Evolutionary conservation across 1,140 invertebrate genomes (phyloP).

Genomic region (Drosophila equinoxialis): DNA sequence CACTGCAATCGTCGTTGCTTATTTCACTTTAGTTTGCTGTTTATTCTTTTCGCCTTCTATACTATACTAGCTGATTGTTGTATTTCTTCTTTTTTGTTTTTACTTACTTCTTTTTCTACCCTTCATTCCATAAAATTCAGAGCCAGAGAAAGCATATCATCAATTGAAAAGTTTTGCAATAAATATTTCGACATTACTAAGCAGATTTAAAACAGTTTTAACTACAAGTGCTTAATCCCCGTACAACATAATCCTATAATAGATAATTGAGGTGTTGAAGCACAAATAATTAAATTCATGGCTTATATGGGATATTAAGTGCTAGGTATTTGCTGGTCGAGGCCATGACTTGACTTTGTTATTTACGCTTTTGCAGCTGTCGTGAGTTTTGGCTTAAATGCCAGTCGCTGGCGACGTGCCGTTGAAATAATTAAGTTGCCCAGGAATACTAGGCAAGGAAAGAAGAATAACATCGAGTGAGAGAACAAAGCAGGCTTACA

Average conservation of each 20-base stretch:
- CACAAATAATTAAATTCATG: too few relatives aligned
- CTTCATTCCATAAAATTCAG: not conserved
- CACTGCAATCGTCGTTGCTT: constrained; percentile 62
- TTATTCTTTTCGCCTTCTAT: constrained; percentile 6
- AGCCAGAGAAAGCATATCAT: too few relatives aligned
- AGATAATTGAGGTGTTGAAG: too few relatives aligned
- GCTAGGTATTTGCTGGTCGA: not conserved
- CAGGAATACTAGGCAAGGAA: constrained; percentile 19
- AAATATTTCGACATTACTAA: too few relatives aligned
- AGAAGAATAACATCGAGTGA: not conserved
- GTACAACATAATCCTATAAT: too few relatives aligned
- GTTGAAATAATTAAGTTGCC: constrained; percentile 78
- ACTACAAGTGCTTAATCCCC: too few relatives aligned
- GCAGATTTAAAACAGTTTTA: too few relatives aligned
- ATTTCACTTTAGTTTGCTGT: constrained; percentile 51
- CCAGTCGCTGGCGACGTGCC: constrained; percentile 60
- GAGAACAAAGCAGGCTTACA: constrained; percentile 36
- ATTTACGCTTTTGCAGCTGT: constrained; percentile 61
- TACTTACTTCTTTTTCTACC: not conserved
- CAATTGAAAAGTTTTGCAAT: too few relatives aligned
- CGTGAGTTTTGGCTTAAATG: constrained; percentile 67
- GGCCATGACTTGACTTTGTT: constrained; percentile 25
- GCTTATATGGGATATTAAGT: not conserved
- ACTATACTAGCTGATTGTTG: not conserved
- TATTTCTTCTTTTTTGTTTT: constrained; percentile 15